A percentile compares a stretch with the other conserved stretches of the same genome.
Conservation (phyloP, 2,797 vertebrate genomes). For the Thalassophryne amazonica region DNA sequence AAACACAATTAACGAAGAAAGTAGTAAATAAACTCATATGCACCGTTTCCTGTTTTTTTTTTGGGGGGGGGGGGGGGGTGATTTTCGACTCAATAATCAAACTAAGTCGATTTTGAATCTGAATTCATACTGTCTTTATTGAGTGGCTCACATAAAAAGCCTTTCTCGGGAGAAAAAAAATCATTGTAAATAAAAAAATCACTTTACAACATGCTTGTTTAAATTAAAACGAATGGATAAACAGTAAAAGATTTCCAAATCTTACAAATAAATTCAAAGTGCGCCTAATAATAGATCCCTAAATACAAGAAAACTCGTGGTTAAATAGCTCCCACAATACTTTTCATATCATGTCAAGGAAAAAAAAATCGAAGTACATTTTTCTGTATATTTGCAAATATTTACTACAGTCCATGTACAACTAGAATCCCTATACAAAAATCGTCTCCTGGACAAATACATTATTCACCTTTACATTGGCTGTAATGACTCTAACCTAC, state of each 20-base stretch:
- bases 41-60: too few relatives aligned
- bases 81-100: constrained; percentile 59
- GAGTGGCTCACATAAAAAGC: constrained; percentile 83
- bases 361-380: constrained; percentile 89
- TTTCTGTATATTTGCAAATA: constrained; percentile 98
- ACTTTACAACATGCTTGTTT: constrained; percentile 97
- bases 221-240: constrained; percentile 93
- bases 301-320: constrained; percentile 87
- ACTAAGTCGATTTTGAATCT: constrained; percentile 65
- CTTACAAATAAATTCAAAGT: constrained; percentile 94
- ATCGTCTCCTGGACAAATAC: constrained; percentile 95
- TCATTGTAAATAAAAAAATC: constrained; percentile 91
- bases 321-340: constrained; percentile 89
- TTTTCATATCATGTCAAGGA: constrained; percentile 82
- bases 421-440: constrained; percentile 99
- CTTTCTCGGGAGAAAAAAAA: constrained; percentile 74
- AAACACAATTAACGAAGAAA: too few relatives aligned
- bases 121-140: constrained; percentile 83
- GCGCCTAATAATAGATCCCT: constrained; percentile 85
- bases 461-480: constrained; percentile 86
- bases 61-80: too few relatives aligned
- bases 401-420: constrained; percentile 98
- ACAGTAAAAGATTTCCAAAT: constrained; percentile 91
- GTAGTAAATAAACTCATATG: too few relatives aligned
- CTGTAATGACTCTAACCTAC: constrained; percentile 87